These are phyloP conservation scores for Sinocyclocheilus anophthalmus DNA, from an alignment of 2,113 vertebrate species.

Conservation along the genomic window DNA sequence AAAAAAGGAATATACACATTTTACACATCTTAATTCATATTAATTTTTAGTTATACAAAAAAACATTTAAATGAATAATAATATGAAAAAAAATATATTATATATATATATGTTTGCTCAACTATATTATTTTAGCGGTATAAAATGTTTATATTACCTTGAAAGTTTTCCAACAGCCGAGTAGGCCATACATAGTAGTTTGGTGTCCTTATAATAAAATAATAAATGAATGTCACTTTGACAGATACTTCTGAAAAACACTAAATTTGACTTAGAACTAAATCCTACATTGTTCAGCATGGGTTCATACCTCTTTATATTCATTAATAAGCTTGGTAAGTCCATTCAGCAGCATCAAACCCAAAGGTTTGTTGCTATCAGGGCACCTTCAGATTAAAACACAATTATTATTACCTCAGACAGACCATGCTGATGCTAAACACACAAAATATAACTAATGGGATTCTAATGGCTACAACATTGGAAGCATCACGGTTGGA, in stretches of 20 bases:
- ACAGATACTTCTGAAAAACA: neutral
- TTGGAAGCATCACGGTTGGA: no score
- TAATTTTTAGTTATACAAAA: no score
- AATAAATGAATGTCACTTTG: neutral
- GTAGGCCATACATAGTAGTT: slow-evolving; percentile 93
- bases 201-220: slow-evolving; percentile 84
- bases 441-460: no score
- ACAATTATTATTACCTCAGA: neutral
- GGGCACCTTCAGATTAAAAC: slow-evolving; percentile 81
- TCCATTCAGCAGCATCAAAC: slow-evolving; percentile 97
- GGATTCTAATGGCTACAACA: neutral
- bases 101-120: no score
- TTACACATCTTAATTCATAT: neutral
- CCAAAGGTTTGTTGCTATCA: slow-evolving; percentile 94
- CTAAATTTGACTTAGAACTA: neutral
- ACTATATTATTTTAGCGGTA: no score
- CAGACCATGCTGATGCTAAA: neutral
- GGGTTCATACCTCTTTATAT: slow-evolving; percentile 90
- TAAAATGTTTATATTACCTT: slow-evolving; percentile 74
- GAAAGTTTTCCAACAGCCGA: slow-evolving; percentile 97
- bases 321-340: slow-evolving; percentile 99
- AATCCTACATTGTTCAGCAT: neutral
- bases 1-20: neutral
- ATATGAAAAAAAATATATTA: no score
- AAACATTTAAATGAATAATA: neutral